Conservation (phyloP, 2,113 vertebrate species). For the Ochotona princeps region DNA sequence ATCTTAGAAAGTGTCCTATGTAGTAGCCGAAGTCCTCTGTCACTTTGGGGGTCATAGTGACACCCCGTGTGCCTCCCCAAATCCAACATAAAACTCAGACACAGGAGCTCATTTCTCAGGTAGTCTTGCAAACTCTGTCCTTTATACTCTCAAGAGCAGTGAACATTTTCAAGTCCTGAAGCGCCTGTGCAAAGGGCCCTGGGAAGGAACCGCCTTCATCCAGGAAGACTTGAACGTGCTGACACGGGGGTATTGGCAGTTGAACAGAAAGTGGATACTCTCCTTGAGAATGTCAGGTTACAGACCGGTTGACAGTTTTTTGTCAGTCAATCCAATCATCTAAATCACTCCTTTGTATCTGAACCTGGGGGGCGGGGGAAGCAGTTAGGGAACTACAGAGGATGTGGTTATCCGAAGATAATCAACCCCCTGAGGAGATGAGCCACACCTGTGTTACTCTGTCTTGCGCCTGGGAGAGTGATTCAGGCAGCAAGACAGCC, state of each 20-base stretch:
- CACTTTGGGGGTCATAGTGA: not conserved
- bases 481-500: slow-evolving; percentile 65
- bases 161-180: not conserved
- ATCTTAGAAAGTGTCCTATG: not conserved
- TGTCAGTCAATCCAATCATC: slow-evolving; percentile 75
- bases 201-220: not conserved
- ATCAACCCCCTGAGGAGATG: slow-evolving; percentile 82
- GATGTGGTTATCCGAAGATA: slow-evolving; percentile 86
- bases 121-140: not conserved
- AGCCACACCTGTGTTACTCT: slow-evolving; percentile 82
- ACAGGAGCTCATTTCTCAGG: not conserved
- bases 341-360: slow-evolving; percentile 85
- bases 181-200: not conserved
- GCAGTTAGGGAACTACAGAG: slow-evolving; percentile 73
- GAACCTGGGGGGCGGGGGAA: slow-evolving; percentile 65
- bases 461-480: slow-evolving; percentile 62
- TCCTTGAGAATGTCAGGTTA: slow-evolving; percentile 52
- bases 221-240: slow-evolving; percentile 43
- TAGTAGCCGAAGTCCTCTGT: not conserved
- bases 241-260: not conserved
- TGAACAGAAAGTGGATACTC: not conserved
- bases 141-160: not conserved
- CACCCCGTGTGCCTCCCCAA: not conserved
- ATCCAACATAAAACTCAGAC: not conserved
- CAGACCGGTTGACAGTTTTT: slow-evolving; percentile 59